Base-by-base conservation (phyloP, 2,113 vertebrate genomes). In the Aegypius monachus region DNA sequence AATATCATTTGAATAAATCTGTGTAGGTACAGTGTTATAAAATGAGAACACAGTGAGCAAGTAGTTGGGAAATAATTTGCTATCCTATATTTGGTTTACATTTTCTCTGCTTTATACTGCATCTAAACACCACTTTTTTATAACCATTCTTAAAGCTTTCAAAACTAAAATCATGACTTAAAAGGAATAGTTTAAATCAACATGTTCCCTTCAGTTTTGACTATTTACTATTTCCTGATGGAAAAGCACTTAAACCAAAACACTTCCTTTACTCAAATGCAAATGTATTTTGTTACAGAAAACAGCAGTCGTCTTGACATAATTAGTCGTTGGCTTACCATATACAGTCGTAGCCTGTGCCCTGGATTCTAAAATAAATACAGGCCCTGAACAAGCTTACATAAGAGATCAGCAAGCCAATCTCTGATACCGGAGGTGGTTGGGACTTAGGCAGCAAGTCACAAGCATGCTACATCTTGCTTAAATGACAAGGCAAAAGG, bases 1-100 rank as follows among this genome's bases (percentile, higher is more conserved):
- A 66, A 85, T 94, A 81, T 15, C 40, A 79, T 79, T 90, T 91
- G 81, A 95, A 82, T 87, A 85, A 72, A 91, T 85, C 66, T 92
- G 79, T 84, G 86, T 90, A 90, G 55, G 73, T 78, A 95, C 43
- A 38, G 22, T 43, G 67, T 84, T 93, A 90, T 31, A 82, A 93
- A 95, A 91, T 1, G 31, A 52, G 89, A 91, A 71, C 55, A 61
- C 36, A 71, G 53, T 21, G 83, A 92, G 62, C n/a, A 91, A 86
- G 43, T 31, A 81, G 52, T 59, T 67, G 40, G 65, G 62, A 88
- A 89, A 70, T 83, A 86, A 70, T 73, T 86, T 83, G 50, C 77
- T 81, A 50, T 53, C 50, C 55, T 65, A 6, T 62, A 81, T 84
- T 82, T 81, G 62, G 63, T n/a, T 90, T 81, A 78, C 45, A n/a